Conservation (phyloP, 1,140 invertebrate species). For the Aphidius ervi region DNA sequence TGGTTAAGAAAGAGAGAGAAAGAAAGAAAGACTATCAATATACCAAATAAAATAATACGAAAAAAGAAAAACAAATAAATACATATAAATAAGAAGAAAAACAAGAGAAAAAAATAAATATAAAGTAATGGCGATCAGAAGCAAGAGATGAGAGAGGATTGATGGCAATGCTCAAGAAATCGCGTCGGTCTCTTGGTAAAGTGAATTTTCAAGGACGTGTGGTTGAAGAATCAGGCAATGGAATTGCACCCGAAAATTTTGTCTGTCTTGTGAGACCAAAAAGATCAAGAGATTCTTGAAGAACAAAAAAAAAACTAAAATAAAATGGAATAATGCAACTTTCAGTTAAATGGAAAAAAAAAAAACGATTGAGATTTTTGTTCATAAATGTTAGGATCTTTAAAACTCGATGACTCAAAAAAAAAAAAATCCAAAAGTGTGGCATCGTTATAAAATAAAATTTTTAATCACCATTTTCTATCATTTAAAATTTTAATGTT, state of each 20-base stretch:
- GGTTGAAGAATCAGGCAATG: background rate
- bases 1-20: background rate
- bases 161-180: slow-evolving; percentile 12
- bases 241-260: slow-evolving; percentile 9
- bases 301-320: background rate
- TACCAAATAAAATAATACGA: no score
- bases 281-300: no score
- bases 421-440: no score
- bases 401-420: no score
- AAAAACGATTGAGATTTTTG: no score
- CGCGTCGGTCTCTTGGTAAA: slow-evolving; percentile 13
- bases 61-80: background rate
- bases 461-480: no score
- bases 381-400: no score
- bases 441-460: no score
- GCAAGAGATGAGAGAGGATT: slow-evolving; percentile 9
- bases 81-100: background rate
- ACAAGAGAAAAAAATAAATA: slow-evolving; percentile 1
- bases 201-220: slow-evolving; percentile 23
- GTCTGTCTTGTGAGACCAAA: no score
- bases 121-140: slow-evolving; percentile 5
- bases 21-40: slow-evolving; percentile 2
- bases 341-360: background rate
- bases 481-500: no score
- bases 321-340: background rate